Conservation (phyloP, 2,113 vertebrate species). For the Hypanus sabinus region DNA sequence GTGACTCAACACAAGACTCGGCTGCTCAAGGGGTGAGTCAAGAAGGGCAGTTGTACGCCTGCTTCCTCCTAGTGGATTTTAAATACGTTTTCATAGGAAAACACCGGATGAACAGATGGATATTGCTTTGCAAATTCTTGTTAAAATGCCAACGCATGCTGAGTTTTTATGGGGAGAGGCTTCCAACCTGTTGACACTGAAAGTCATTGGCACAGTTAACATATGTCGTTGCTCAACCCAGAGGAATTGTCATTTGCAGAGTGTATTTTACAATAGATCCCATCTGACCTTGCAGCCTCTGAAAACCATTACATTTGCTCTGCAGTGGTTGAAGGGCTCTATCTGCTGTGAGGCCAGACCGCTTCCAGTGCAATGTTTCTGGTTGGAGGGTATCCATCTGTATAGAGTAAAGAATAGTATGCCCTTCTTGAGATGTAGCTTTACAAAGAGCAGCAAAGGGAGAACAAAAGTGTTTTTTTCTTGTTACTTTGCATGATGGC, state of each 20-base stretch:
- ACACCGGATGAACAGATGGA: background rate
- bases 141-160: background rate
- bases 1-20: too few relatives aligned
- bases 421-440: background rate
- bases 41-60: background rate
- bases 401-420: background rate
- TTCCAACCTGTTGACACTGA: background rate
- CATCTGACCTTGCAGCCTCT: background rate
- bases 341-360: background rate
- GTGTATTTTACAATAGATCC: background rate
- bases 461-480: background rate
- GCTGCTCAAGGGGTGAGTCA: background rate
- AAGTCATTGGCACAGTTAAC: background rate
- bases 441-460: background rate
- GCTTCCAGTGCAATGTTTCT: background rate
- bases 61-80: constrained; percentile 4
- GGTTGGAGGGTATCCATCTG: background rate
- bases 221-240: constrained; percentile 7
- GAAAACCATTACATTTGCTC: background rate
- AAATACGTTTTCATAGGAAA: background rate
- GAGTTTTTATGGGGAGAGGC: background rate
- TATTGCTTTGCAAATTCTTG: constrained; percentile 15
- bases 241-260: background rate
- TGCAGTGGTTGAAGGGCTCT: background rate
- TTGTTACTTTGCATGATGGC: too few relatives aligned